These are phyloP conservation scores for Leptarthrus brevirostris DNA, from an alignment of 2,888 invertebrate species.

Conservation along the genomic window DNA sequence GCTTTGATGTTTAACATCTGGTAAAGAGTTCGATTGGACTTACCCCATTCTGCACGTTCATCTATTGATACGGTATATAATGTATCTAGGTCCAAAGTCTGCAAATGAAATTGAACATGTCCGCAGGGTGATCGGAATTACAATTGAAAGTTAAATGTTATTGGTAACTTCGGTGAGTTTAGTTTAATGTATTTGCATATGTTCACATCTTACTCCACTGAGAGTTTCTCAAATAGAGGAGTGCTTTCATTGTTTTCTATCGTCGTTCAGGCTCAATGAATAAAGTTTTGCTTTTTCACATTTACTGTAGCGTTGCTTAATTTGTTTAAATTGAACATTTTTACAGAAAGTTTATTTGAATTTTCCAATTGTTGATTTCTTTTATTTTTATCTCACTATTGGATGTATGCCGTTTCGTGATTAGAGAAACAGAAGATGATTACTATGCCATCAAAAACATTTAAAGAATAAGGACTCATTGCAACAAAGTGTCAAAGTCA, in stretches of 20 bases:
- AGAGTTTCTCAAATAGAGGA: slow-evolving; percentile 11
- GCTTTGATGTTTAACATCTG: slow-evolving; percentile 53
- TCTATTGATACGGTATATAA: slow-evolving; percentile 51
- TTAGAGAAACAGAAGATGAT: too few species aligned
- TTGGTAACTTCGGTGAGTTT: slow-evolving; percentile 55
- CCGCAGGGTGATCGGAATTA: slow-evolving; percentile 57
- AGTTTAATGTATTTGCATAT: slow-evolving; percentile 54
- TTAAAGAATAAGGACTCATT: too few species aligned
- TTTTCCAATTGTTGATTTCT: too few species aligned
- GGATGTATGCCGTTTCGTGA: too few species aligned
- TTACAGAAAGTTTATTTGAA: too few species aligned
- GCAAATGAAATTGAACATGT: slow-evolving; percentile 57
- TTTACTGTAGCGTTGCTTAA: too few species aligned
- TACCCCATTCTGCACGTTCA: slow-evolving; percentile 42
- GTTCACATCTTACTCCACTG: slow-evolving; percentile 33
- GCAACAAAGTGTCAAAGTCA: too few species aligned
- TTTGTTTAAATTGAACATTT: too few species aligned
- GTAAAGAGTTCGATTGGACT: slow-evolving; percentile 53
- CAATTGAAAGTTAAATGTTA: slow-evolving; percentile 59
- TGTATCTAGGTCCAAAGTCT: slow-evolving; percentile 45
- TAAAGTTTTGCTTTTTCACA: neutral
- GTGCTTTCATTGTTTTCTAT: slow-evolving; percentile 12
- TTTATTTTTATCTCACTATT: too few species aligned
- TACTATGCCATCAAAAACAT: too few species aligned
- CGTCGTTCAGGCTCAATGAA: neutral